phyloP scores from a whole-genome alignment of 1,140 invertebrate species.

The Zaprionus tsacasi region DNA sequence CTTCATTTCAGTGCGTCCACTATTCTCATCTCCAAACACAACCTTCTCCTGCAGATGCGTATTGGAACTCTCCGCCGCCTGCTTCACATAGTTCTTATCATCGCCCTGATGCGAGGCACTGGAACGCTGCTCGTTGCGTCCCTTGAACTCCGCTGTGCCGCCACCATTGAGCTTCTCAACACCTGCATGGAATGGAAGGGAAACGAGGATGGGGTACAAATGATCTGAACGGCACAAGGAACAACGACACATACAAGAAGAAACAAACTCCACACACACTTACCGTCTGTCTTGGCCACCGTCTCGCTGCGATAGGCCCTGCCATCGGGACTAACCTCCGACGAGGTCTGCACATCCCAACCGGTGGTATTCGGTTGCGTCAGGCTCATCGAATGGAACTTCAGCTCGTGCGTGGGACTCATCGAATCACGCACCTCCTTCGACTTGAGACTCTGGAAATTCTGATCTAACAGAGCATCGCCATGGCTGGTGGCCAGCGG shows the following conservation, averaged over 20 bases:
- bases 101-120: conserved; percentile 87
- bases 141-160: conserved; percentile 86
- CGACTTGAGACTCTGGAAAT: conserved; percentile 90
- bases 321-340: conserved; percentile 84
- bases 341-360: conserved; percentile 84
- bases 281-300: conserved; percentile 81
- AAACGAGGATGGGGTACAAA: conserved; percentile 34
- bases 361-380: conserved; percentile 81
- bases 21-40: conserved; percentile 85
- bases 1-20: conserved; percentile 79
- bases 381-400: conserved; percentile 76
- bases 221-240: background rate
- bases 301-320: conserved; percentile 80
- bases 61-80: conserved; percentile 85
- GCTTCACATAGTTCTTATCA: conserved; percentile 87
- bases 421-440: conserved; percentile 91
- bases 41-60: conserved; percentile 87
- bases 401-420: conserved; percentile 87
- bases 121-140: conserved; percentile 86
- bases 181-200: conserved; percentile 71
- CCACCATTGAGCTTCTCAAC: conserved; percentile 87
- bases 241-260: background rate
- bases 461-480: conserved; percentile 89
- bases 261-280: conserved; percentile 34
- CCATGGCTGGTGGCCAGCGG: conserved; percentile 86